Percentiles rank a stretch among this genome's conserved stretches.
Conservation (phyloP, 2,113 vertebrate genomes). For the Lamprotornis superbus region DNA sequence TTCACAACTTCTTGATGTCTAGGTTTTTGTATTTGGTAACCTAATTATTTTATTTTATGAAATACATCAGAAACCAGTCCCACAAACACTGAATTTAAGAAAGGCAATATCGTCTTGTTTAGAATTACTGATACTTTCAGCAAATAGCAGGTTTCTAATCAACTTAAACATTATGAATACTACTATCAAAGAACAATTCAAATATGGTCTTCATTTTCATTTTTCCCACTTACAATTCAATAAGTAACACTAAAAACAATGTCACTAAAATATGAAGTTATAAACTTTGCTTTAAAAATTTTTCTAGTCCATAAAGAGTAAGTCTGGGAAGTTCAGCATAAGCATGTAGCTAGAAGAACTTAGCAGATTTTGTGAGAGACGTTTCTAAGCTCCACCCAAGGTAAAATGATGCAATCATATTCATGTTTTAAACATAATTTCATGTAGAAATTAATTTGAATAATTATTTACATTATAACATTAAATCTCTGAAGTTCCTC, state of each 20-base stretch:
- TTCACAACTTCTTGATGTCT: background rate
- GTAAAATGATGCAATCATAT: background rate
- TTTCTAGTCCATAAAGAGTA: background rate
- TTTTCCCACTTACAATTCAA: background rate
- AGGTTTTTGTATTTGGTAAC: background rate
- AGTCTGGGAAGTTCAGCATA: background rate
- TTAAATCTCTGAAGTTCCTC: background rate
- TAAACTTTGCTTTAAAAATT: background rate
- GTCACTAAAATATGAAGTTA: background rate
- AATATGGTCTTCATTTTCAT: background rate
- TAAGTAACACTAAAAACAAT: background rate
- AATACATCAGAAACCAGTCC: background rate
- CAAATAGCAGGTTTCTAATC: background rate
- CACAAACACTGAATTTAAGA: background rate
- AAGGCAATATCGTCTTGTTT: background rate
- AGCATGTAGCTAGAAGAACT: background rate
- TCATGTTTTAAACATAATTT: background rate
- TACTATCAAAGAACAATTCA: background rate
- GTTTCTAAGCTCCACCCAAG: background rate
- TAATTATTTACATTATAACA: background rate
- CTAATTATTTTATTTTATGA: background rate
- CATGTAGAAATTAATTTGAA: background rate
- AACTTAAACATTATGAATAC: background rate
- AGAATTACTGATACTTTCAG: background rate
- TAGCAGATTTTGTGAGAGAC: background rate